Evolutionary conservation across 2,113 vertebrate species (phyloP), one percentile per base, ranked within the genome.

Genomic region (Odocoileus virginianus): DNA sequence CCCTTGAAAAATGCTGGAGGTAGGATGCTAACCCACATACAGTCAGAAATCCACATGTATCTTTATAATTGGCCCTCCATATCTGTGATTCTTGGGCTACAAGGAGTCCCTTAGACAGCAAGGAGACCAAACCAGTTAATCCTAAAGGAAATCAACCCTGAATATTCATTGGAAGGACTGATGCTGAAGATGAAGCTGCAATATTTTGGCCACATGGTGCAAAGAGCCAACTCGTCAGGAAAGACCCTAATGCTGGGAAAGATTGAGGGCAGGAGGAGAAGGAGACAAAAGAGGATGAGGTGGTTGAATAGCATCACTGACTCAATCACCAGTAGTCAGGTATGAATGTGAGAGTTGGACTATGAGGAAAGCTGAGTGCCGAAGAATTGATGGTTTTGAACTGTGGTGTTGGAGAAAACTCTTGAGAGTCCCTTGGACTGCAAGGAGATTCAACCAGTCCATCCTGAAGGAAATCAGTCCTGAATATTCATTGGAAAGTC

Each of bases 171-270:
- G 40, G 23, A 76, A 76, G 6, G 71, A 76, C 71, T 76, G 40
- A 76, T 43, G 71, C 40, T 76, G 6, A 76, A 76, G 71, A 13
- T 76, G 40, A 76, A 76, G 71, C 71, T 76, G 6, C 71, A 76
- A 43, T 27, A 76, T 4, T 76, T 43, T 43, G 40, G 71, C 71
- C 40, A 43, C 40, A 0, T 76, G 71, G 6, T 27, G 6, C 25
- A 27, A 43, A 76, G 71, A 76, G 21, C 5, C 40, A 43, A 27
- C 40, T 43, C 1, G 0, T 76, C 2, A 0, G 71, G 27, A 76
- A 76, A 76, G 40, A 43, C 71, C 12, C 6, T 43, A 43, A 27
- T 27, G 23, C 23, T 76, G 71, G 23, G 40, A 43, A 27, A 43
- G 71, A 76, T 4, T 27, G 71, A 74, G 36, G 36, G 23, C 12